Evolutionary conservation across 2,113 vertebrate species (phyloP).

Genomic region (Tetrax tetrax): DNA sequence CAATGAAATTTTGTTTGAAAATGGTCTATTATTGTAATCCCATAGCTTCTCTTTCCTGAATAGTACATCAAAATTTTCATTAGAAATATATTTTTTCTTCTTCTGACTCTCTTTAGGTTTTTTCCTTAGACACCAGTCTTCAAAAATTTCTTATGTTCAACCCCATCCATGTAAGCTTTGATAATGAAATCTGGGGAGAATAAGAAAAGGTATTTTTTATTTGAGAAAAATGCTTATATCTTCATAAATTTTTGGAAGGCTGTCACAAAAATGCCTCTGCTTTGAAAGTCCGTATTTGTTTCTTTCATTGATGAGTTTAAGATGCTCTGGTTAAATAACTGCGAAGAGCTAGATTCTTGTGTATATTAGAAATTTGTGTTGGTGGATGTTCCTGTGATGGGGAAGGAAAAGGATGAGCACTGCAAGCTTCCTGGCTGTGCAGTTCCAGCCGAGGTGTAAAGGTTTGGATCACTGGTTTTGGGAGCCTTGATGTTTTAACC

Average conservation of each 20-base stretch:
- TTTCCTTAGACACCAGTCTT: neutral
- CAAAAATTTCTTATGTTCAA: neutral
- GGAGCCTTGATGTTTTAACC: neutral
- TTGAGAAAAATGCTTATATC: neutral
- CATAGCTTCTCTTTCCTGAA: neutral
- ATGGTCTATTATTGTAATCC: neutral
- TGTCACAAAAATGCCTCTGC: neutral
- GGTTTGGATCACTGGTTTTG: neutral
- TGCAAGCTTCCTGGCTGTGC: neutral
- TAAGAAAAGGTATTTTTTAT: neutral
- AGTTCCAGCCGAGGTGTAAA: neutral
- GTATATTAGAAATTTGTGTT: neutral
- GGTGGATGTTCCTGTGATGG: neutral
- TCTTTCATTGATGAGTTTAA: neutral
- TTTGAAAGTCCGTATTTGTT: neutral
- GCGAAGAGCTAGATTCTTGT: neutral
- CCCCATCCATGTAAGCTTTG: neutral
- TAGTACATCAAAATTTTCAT: neutral
- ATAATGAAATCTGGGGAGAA: neutral
- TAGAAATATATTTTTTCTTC: neutral
- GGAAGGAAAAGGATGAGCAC: neutral
- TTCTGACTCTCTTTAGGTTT: neutral
- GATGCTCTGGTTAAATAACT: neutral
- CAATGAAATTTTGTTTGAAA: slow-evolving; percentile 29
- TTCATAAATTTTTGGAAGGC: neutral